Base-by-base conservation (phyloP, 2,888 invertebrate species). In the Drosophila seclusa region DNA sequence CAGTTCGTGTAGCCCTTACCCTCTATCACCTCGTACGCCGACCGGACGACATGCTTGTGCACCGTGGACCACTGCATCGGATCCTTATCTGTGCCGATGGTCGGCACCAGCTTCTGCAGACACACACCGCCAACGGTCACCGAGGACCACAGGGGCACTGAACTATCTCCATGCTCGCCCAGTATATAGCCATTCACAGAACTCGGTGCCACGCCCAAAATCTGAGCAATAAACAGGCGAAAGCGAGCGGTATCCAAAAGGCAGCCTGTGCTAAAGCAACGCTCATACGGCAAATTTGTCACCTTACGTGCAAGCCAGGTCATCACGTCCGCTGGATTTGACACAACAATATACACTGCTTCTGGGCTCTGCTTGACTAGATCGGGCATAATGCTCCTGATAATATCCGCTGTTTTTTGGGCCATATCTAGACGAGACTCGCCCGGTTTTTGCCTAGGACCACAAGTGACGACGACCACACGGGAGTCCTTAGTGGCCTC, bases 221-320 rank as follows among this genome's bases (percentile, higher is more conserved):
- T 95, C 91, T 97, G 95, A 0, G 97, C 96, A 52, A 98, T 94
- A 53, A 97, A 94, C 91, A 96, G 97, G 4, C 97, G 95, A 93
- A 98, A 98, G 54, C 98, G 94, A 0, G 97, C 96, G 0, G 98
- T 96, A 92, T 98, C 98, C 79, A 98, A 94, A 93, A 97, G 97
- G 11, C 98, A 98, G 2, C 98, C 98, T 29, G 97, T 96, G 3
- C 98, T 98, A 86, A 98, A 95, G 49, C 98, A 96, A 21, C 96
- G 95, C 91, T 97, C 95, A 90, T 95, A 95, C 0, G 98, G 98
- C 60, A 98, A 93, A 0, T 97, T 97, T 72, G 97, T 96, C 40
- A 98, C 91, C 92, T 97, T 97, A 97, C 98, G 98, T 0, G 98
- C 96, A 4, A 97, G 96, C 92, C 97, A 97, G 0, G 98, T 97